These are phyloP conservation scores for Chloropsis cyanopogon DNA, from an alignment of 2,113 vertebrate genomes.

Conservation along the genomic window DNA sequence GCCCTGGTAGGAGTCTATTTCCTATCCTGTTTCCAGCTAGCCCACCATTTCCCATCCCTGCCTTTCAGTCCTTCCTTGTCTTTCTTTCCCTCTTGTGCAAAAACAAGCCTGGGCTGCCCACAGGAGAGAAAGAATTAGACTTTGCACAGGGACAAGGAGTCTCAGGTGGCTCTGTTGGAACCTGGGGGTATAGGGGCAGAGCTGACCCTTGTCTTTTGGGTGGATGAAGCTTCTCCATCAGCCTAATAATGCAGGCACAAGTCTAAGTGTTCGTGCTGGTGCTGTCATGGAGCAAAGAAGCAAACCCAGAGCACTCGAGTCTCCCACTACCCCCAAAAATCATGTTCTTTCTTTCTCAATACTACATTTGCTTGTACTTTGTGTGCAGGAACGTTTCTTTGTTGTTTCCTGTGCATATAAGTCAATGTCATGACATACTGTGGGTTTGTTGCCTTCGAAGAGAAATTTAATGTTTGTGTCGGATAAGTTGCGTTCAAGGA, in stretches of 20 bases:
- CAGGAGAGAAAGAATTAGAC: not conserved
- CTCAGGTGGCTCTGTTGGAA: not conserved
- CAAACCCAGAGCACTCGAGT: not conserved
- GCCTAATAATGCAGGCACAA: not conserved
- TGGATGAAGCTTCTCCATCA: not conserved
- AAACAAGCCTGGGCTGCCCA: not conserved
- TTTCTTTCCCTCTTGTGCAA: not conserved
- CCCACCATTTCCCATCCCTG: not conserved
- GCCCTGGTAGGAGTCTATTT: not conserved
- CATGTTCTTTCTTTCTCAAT: not conserved
- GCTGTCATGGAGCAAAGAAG: not conserved
- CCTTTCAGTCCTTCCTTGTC: not conserved
- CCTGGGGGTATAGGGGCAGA: not conserved
- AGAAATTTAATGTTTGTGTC: not conserved
- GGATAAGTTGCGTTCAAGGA: conserved; percentile 39
- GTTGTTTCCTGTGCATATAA: not conserved
- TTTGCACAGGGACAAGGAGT: not conserved
- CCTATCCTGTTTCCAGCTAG: not conserved
- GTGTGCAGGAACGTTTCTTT: not conserved
- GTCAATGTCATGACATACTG: not conserved
- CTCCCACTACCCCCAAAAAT: not conserved
- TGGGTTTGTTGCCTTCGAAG: not conserved
- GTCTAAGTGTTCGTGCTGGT: fast-evolving
- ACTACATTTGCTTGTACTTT: not conserved
- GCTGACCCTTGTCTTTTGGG: not conserved